Conservation (phyloP, 2,888 invertebrate species). For the Zele albiditarsus region DNA sequence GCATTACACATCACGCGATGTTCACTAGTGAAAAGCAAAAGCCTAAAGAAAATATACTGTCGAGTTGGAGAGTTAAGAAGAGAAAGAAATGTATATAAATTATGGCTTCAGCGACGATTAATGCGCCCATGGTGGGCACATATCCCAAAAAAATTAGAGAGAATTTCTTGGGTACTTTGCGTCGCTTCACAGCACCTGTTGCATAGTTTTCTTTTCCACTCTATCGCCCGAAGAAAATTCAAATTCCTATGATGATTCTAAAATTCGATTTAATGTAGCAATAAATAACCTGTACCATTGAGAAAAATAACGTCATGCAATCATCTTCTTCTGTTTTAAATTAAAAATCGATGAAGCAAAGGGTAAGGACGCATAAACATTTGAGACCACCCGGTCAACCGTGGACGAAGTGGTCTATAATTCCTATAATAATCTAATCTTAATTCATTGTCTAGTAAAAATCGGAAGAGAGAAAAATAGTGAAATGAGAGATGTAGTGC, state of each 20-base stretch:
- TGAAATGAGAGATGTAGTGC: background rate
- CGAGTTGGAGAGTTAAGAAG: background rate
- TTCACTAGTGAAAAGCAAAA: background rate
- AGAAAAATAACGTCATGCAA: background rate
- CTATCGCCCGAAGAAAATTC: background rate
- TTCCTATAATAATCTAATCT: conserved; percentile 15
- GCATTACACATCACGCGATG: conserved; percentile 1
- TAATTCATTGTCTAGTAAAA: conserved; percentile 9
- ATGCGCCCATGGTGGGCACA: background rate
- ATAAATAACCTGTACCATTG: background rate
- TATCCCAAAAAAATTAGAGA: background rate
- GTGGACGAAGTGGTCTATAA: background rate
- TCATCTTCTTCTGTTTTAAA: background rate
- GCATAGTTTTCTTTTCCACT: background rate
- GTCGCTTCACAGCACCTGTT: conserved; percentile 16
- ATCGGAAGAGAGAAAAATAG: background rate
- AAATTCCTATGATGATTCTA: background rate
- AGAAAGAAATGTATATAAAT: background rate
- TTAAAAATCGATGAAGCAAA: background rate
- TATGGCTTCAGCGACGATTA: conserved; percentile 5
- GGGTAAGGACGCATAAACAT: background rate
- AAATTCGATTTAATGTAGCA: background rate
- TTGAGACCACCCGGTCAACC: background rate
- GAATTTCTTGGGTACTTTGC: background rate
- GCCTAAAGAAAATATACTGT: conserved; percentile 20